A percentile compares a stretch with the other conserved stretches of the same genome.
Conservation (phyloP, 2,113 vertebrate species). For the Nothobranchius furzeri region DNA sequence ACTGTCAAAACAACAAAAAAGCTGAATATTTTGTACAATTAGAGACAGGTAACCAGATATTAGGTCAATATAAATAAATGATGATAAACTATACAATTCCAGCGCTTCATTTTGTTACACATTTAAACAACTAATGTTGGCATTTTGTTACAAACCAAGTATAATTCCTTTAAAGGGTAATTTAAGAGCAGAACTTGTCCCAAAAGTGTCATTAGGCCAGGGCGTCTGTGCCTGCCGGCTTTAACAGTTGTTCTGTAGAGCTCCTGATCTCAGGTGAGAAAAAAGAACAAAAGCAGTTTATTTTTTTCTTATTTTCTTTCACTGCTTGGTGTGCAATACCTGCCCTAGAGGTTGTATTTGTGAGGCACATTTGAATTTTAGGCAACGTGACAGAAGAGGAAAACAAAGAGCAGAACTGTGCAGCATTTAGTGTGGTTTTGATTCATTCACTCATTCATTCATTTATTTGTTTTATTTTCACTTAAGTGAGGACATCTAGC, state of each 20-base stretch:
- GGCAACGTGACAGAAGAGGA: neutral
- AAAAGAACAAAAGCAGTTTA: neutral
- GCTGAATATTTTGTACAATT: neutral
- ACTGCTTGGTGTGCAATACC: too few species aligned
- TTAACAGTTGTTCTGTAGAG: neutral
- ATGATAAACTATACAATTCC: too few species aligned
- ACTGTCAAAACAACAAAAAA: too few species aligned
- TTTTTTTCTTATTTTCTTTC: neutral
- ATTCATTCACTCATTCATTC: neutral
- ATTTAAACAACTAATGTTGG: neutral
- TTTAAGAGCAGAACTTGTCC: neutral
- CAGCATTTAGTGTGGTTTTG: neutral
- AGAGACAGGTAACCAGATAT: neutral
- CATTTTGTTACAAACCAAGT: neutral
- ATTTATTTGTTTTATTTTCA: neutral
- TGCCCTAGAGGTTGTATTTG: neutral
- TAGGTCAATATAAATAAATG: neutral
- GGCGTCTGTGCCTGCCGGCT: neutral
- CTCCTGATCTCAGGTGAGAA: neutral
- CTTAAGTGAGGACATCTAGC: neutral
- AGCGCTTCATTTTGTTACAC: neutral
- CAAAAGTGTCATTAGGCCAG: neutral
- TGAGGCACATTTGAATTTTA: neutral
- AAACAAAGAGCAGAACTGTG: neutral
- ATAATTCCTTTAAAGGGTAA: neutral